Base-by-base conservation (phyloP, 1,140 invertebrate species). In the Amphibalanus amphitrite region DNA sequence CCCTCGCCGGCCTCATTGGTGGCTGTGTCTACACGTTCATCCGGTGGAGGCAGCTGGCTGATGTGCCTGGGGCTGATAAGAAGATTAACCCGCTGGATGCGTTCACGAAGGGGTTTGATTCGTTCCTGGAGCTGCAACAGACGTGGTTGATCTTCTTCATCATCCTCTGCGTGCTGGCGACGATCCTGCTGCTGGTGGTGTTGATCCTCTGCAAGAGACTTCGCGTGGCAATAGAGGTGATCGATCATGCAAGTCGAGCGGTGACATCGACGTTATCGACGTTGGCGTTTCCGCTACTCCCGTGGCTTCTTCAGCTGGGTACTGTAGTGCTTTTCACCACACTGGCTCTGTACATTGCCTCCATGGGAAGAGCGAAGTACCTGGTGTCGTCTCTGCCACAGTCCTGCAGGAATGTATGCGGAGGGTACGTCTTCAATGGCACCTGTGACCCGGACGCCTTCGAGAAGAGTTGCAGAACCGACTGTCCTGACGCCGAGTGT, bases 231-330 rank as follows among this genome's bases (percentile, higher is more conserved):
- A 91, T 96, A 70, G 90, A 92, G 10, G 83, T 98, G 0, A 95
- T 97, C 69, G 82, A 82, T 70, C 79, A 91, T 86, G 80, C 91
- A 86, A 86, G 92, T 80, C 95, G 92, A 81, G 95, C 95, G 65
- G 89, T 97, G 0, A 88, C 87, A 64, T 86, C 85, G 70, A 89
- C 93, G 74, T 88, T 90, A 73, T 90, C 91, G 23, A 89, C 91
- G 6, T 81, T 98, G 13, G 83, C 96, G 59, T 97, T 96, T 82
- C 96, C 96, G 0, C 80, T 98, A 64, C 81, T 97, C 73, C 93
- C 95, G 0, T 97, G 93, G 87, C 73, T 91, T 10, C 75, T 95
- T 0, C 90, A 95, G 79, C 78, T 94, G 8, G 79, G 80, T 0
- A 82, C 92, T 0, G 83, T 97, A 68, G 83, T 81, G 0, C 91